These are phyloP conservation scores for Dicranocentrus wangi DNA, from an alignment of 2,888 invertebrate genomes.

Conservation along the genomic window DNA sequence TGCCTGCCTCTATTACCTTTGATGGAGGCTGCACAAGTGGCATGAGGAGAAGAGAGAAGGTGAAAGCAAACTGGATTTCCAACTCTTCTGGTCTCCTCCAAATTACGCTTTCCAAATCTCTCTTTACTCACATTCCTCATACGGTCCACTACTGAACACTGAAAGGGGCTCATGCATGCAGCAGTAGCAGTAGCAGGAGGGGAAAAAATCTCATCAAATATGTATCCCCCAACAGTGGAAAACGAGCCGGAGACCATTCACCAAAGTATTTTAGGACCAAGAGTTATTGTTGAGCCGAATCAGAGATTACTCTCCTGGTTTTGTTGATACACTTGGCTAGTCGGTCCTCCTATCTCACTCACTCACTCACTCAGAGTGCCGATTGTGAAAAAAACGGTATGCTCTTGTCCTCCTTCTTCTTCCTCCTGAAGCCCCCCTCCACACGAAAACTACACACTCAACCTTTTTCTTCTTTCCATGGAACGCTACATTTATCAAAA, in stretches of 20 bases:
- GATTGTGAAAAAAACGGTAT: neutral
- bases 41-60: neutral
- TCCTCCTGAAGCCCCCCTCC: neutral
- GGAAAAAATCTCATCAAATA: too few relatives aligned
- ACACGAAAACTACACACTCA: too few relatives aligned
- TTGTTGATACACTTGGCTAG: conserved; percentile 17
- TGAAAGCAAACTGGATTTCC: neutral
- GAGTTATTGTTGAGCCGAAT: neutral
- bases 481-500: too few relatives aligned
- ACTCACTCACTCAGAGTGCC: neutral
- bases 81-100: conserved; percentile 3
- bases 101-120: conserved; percentile 4
- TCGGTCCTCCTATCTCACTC: neutral
- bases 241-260: too few relatives aligned
- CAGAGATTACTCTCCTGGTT: conserved; percentile 19
- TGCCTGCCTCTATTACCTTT: neutral
- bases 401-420: neutral
- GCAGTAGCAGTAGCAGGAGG: too few relatives aligned
- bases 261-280: too few relatives aligned
- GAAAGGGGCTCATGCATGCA: too few relatives aligned
- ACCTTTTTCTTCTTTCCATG: too few relatives aligned
- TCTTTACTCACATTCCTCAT: neutral
- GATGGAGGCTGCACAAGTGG: neutral
- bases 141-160: too few relatives aligned
- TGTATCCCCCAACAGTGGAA: too few relatives aligned